Base-by-base conservation (phyloP, 1,140 invertebrate genomes). In the Panagrolaimus sp. region DNA sequence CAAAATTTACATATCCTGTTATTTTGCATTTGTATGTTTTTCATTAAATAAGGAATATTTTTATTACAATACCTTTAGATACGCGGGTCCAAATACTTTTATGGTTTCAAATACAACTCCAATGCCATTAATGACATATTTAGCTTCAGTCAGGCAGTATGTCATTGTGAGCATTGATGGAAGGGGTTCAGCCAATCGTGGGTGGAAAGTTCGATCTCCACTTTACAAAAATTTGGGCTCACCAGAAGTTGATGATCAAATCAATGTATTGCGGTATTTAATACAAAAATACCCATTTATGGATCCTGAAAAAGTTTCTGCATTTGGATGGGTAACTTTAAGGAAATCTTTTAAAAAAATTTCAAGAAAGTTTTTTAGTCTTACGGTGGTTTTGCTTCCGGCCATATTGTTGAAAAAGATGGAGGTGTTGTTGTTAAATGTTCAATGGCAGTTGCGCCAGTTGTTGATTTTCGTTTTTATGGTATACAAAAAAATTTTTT, bases 241-340 rank as follows among this genome's bases (percentile, higher is more conserved):
- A 27, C 72, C 72, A 16, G 72, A 73, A 51, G 45, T 73, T n/a
- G 67, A 69, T 25, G 72, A 73, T 42, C 71, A 73, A 53, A 31
- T 73, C 7, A 72, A 72, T 64, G 61, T 44, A 14, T 27, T 72
- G 43, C 71, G 48, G 71, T 73, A 62, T 20, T 20, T 67, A 7
- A 27, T 38, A 44, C 14, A 71, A 53, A 66, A 62, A 65, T 62
- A 67, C 25, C 42, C 67, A 14, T 73, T 68, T 53, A 27, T 73
- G 71, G 72, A 73, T 62, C 14, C 42, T 9, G 46, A 47, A 42
- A 42, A 48, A 46, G 70, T 74, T 46, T 68, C 66, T n/a, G 57
- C 61, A 14, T 63, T 46, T 20, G 72, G 72, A 46, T 74, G 72
- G 63, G 69, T 47, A 64, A 48, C n/a, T 9, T 16, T 38, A 38